Percentiles rank a stretch among this genome's conserved stretches.
These are phyloP conservation scores for Gisinianus flammeolus DNA, from an alignment of 2,888 invertebrate species.

Conservation along the genomic window DNA sequence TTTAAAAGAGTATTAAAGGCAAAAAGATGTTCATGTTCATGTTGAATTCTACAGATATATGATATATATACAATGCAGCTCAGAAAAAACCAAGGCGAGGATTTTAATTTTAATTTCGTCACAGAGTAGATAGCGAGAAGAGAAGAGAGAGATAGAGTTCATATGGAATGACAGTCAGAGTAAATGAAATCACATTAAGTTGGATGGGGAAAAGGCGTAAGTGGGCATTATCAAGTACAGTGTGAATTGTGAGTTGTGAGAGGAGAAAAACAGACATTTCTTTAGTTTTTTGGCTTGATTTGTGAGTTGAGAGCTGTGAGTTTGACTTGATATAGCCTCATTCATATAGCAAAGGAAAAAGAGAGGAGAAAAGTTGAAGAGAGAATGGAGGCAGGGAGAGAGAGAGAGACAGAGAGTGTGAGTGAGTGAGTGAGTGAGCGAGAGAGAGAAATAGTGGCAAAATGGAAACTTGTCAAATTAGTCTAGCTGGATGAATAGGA, in stretches of 20 bases:
- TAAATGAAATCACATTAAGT: too few species aligned
- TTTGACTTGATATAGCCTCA: neutral
- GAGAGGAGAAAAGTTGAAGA: constrained; percentile 11
- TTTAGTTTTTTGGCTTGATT: neutral
- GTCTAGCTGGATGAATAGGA: constrained; percentile 39
- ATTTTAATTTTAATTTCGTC: too few species aligned
- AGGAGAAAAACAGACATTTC: neutral
- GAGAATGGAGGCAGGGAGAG: constrained; percentile 6
- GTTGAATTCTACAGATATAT: too few species aligned
- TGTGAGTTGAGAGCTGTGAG: neutral
- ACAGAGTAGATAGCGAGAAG: too few species aligned
- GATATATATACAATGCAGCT: too few species aligned
- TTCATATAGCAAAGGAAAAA: neutral
- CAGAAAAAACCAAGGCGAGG: too few species aligned
- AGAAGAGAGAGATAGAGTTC: too few species aligned
- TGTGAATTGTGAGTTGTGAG: neutral
- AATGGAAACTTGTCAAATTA: constrained; percentile 43
- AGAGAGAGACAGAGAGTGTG: constrained; percentile 3
- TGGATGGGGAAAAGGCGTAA: neutral
- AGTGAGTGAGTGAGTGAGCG: neutral
- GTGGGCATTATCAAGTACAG: neutral
- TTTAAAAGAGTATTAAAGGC: too few species aligned
- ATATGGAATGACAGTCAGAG: too few species aligned
- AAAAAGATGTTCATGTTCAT: too few species aligned
- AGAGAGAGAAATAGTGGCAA: constrained; percentile 29